These are phyloP conservation scores for Pteropus rufus DNA, from an alignment of 2,797 vertebrate species.

Conservation along the genomic window DNA sequence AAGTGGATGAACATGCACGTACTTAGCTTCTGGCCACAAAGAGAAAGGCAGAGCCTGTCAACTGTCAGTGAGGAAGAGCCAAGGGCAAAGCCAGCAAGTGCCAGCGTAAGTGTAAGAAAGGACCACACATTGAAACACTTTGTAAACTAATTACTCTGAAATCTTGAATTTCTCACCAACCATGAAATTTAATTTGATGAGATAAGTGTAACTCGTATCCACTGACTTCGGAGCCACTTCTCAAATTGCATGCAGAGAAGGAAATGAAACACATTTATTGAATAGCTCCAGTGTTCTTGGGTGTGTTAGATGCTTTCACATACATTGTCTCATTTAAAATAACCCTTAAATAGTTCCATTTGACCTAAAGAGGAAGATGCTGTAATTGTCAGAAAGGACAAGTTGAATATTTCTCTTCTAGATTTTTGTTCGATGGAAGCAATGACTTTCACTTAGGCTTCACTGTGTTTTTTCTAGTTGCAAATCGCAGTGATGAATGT, in stretches of 20 bases:
- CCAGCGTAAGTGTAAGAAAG: background rate
- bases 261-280: background rate
- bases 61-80: background rate
- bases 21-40: background rate
- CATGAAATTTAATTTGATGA: conserved; percentile 11
- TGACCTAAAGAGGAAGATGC: background rate
- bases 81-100: background rate
- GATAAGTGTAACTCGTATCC: conserved; percentile 5
- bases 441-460: background rate
- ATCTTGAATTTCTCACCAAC: conserved; percentile 30
- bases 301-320: background rate
- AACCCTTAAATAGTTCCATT: background rate
- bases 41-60: background rate
- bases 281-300: background rate
- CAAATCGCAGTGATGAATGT: background rate
- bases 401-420: background rate
- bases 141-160: background rate
- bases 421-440: background rate
- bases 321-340: background rate
- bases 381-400: background rate
- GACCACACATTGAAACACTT: background rate
- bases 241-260: background rate
- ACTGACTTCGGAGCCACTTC: background rate
- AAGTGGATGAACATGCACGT: background rate
- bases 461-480: background rate